Conservation (phyloP, 2,888 invertebrate genomes). For the Uropetala carovei region DNA sequence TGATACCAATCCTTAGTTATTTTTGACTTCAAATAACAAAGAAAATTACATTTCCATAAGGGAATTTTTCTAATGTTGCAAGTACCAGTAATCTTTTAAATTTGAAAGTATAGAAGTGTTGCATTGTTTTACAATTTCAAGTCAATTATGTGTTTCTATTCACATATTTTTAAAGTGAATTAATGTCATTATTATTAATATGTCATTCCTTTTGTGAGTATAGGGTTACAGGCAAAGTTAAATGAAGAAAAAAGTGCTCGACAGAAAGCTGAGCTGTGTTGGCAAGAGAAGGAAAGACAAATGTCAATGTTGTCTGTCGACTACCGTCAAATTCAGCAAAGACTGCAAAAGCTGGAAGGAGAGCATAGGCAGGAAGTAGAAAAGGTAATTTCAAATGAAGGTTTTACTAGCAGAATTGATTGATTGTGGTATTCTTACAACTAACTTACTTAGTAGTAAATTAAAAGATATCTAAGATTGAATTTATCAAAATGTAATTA, state of each 20-base stretch:
- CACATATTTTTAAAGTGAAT: neutral
- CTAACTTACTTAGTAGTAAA: too few relatives aligned
- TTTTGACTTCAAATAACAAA: neutral
- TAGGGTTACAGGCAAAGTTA: conserved; percentile 93
- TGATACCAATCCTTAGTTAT: too few relatives aligned
- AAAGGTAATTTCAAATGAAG: conserved; percentile 77
- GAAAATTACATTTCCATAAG: neutral
- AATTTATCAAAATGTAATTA: too few relatives aligned
- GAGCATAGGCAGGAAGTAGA: conserved; percentile 93
- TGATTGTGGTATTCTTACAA: too few relatives aligned
- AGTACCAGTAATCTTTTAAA: neutral
- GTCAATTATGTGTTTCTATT: neutral
- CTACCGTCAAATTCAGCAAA: conserved; percentile 94
- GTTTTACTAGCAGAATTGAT: too few relatives aligned
- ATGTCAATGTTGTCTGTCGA: conserved; percentile 97
- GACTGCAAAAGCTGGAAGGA: conserved; percentile 92
- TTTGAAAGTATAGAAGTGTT: neutral
- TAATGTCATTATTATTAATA: too few relatives aligned
- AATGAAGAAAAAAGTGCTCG: conserved; percentile 93
- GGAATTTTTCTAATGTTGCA: neutral
- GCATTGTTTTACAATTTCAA: neutral
- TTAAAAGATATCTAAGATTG: too few relatives aligned
- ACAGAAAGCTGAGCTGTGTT: conserved; percentile 90
- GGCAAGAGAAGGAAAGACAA: conserved; percentile 95
- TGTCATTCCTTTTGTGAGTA: conserved; percentile 67